These are phyloP conservation scores for Passer domesticus DNA, from an alignment of 2,113 vertebrate genomes.

Conservation along the genomic window DNA sequence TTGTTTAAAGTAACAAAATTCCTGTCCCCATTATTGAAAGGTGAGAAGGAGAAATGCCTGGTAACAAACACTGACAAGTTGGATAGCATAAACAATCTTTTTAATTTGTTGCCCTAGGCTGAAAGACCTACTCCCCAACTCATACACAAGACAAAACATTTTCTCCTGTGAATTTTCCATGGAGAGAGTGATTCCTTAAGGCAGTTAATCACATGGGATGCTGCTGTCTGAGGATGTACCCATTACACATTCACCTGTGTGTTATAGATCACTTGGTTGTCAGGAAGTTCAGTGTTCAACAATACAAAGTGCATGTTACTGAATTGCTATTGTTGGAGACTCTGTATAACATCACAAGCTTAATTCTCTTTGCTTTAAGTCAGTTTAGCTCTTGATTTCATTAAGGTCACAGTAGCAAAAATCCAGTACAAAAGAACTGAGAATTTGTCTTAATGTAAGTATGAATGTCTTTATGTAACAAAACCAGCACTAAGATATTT, in stretches of 20 bases:
- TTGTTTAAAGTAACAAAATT: slow-evolving; percentile 12
- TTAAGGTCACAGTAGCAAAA: neutral
- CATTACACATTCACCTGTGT: neutral
- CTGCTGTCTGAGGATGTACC: neutral
- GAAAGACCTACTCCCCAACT: slow-evolving; percentile 8
- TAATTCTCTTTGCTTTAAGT: neutral
- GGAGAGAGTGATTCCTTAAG: slow-evolving; percentile 15
- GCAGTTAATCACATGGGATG: neutral
- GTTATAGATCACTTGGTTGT: neutral
- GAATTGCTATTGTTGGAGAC: neutral
- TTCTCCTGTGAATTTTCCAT: slow-evolving; percentile 6
- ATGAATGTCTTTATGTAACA: neutral
- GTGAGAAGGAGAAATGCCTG: neutral
- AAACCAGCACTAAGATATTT: neutral
- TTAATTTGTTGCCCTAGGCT: slow-evolving; percentile 25
- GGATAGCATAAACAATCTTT: neutral
- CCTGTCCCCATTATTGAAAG: neutral
- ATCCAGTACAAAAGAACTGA: neutral
- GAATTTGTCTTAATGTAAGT: neutral
- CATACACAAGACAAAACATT: neutral
- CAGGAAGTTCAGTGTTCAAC: neutral
- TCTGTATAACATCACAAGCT: neutral
- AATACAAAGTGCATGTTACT: neutral
- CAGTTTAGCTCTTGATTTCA: neutral
- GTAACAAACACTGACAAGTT: neutral